A percentile compares a stretch with the other conserved stretches of the same genome.
phyloP scores from a whole-genome alignment of 2,888 invertebrate species.

The Mythimna lalbum region DNA sequence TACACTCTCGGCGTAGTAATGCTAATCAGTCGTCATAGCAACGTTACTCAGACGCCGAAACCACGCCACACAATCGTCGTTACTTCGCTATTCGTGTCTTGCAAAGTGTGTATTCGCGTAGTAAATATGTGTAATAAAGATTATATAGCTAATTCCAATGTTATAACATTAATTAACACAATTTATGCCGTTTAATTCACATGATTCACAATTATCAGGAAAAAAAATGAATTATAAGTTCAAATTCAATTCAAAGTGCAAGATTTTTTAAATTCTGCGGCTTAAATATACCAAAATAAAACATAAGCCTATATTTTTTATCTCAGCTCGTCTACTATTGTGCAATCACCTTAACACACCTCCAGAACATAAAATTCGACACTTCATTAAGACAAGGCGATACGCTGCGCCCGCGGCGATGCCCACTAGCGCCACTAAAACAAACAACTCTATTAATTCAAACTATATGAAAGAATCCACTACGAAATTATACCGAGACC shows the following conservation, averaged over 20 bases:
- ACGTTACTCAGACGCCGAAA: too few relatives aligned
- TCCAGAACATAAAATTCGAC: constrained; percentile 79
- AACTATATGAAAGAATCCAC: constrained; percentile 72
- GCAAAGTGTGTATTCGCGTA: too few relatives aligned
- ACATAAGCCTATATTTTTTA: neutral
- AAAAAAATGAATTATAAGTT: too few relatives aligned
- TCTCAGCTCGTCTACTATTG: constrained; percentile 34
- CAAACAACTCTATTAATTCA: constrained; percentile 89
- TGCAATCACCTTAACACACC: constrained; percentile 70
- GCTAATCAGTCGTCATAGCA: too few relatives aligned
- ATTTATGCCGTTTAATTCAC: too few relatives aligned
- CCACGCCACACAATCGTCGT: neutral
- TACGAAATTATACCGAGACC: constrained; percentile 76
- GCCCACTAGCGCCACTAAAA: constrained; percentile 79
- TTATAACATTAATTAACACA: too few relatives aligned
- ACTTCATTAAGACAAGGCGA: constrained; percentile 81
- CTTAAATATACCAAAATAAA: neutral
- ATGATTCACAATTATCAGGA: too few relatives aligned
- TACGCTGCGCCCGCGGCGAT: constrained; percentile 83
- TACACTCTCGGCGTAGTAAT: too few relatives aligned
- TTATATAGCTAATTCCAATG: too few relatives aligned
- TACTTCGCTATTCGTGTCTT: neutral
- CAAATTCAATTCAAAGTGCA: too few relatives aligned
- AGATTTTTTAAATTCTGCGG: neutral
- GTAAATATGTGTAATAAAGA: too few relatives aligned